Base-by-base conservation (phyloP, 2,888 invertebrate genomes). In the Colostygia pectinataria region DNA sequence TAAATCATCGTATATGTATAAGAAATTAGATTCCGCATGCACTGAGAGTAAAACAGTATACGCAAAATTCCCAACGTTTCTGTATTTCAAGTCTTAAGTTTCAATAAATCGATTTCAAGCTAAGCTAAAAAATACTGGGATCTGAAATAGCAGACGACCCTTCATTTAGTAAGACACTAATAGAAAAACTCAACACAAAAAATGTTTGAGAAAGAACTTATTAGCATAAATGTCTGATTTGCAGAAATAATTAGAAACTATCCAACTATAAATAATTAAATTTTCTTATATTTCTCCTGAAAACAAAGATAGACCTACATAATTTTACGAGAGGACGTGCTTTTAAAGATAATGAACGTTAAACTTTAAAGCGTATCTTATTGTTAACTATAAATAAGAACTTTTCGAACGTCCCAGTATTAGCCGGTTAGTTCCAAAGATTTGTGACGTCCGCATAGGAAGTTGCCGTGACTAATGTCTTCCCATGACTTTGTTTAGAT, bases 391-490 rank as follows among this genome's bases (percentile, higher is more conserved):
- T n/a, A 24, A 12, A 7, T n/a, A 24, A 12, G 14, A 15, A 13
- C n/a, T 36, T 41, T 34, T 29, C 18, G 7, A 51, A 10, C 12
- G 12, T 36, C 15, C 28, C 37, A 42, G 28, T 52, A 44, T 41
- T 23, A 31, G 31, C 31, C 12, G 13, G 37, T 31, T 42, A 39
- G 46, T 33, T 25, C 24, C 31, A 14, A 48, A 58, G 58, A 63
- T 61, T 56, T 60, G 57, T 62, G 46, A 55, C 60, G 54, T 61
- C 61, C 57, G 42, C 29, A 31, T 57, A 49, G 57, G 63, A 62
- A 55, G 65, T 55, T 57, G 51, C 63, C 68, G 64, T 76, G 70
- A 78, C 77, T 74, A 75, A 80, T 72, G 71, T 53, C 73, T 78
- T 80, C 77, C 79, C 68, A 66, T 65, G 55, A 48, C 33, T 55